Evolutionary conservation across 1,140 invertebrate species (phyloP).

Genomic region (Mycetomoellerius zeteki): DNA sequence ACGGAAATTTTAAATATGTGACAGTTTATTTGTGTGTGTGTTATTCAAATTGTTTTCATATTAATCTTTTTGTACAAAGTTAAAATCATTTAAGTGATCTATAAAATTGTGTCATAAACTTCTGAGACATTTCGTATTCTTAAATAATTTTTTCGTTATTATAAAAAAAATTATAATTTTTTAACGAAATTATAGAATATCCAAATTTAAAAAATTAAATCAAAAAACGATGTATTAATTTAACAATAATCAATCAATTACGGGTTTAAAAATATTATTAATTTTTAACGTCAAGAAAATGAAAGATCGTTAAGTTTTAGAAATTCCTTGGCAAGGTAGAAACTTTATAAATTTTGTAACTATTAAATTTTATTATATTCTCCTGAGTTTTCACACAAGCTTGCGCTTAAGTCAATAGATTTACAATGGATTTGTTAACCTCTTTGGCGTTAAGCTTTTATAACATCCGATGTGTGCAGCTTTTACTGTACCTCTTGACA

Average conservation of each 20-base stretch:
- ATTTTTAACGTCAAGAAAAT: background rate
- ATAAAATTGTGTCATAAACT: background rate
- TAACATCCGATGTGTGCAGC: background rate
- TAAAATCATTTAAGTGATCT: background rate
- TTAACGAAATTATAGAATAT: background rate
- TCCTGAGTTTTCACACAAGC: background rate
- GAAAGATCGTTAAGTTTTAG: background rate
- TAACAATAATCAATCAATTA: background rate
- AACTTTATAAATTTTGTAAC: background rate
- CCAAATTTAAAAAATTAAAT: background rate
- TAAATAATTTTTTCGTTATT: background rate
- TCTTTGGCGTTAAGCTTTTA: background rate
- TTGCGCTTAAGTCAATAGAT: constrained; percentile 2
- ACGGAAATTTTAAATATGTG: constrained; percentile 10
- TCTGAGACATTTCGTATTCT: background rate
- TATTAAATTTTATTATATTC: background rate
- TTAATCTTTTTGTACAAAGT: background rate
- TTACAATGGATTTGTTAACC: constrained; percentile 10
- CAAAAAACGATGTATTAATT: background rate
- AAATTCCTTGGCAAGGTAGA: background rate
- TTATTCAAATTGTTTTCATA: background rate
- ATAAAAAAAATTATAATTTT: background rate
- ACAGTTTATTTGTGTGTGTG: background rate
- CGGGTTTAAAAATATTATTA: background rate
- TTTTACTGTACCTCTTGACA: constrained; percentile 44